phyloP scores from a whole-genome alignment of 1,140 invertebrate genomes.

The Brachionus calyciflorus region DNA sequence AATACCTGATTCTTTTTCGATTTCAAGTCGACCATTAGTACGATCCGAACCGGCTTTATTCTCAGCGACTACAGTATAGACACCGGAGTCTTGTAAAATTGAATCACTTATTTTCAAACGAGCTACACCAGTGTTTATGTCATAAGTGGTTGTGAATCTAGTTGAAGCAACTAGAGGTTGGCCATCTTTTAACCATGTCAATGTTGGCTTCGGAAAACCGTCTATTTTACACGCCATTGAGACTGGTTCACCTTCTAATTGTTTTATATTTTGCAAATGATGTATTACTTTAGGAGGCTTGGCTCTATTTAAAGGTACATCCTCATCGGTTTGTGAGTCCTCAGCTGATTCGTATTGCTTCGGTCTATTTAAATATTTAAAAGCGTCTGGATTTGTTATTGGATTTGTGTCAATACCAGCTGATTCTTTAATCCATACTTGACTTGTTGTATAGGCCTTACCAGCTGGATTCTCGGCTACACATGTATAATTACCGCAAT shows the following conservation, averaged over 20 bases:
- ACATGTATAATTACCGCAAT: conserved; percentile 24
- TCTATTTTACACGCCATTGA: conserved; percentile 73
- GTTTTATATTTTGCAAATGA: neutral
- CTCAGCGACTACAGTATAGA: conserved; percentile 69
- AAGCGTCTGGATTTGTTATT: conserved; percentile 31
- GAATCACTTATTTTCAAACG: conserved; percentile 75
- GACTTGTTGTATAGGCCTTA: conserved; percentile 22
- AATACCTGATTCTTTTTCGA: conserved; percentile 6
- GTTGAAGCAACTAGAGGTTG: conserved; percentile 13
- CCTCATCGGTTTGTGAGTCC: conserved; percentile 43
- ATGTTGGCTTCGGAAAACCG: conserved; percentile 70
- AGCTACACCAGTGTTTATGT: conserved; percentile 47
- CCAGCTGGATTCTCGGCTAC: conserved; percentile 41
- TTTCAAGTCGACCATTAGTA: neutral
- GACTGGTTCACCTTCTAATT: conserved; percentile 70
- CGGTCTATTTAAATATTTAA: conserved; percentile 26
- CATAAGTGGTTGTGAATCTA: conserved; percentile 32
- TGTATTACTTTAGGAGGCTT: conserved; percentile 23
- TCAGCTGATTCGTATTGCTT: conserved; percentile 37
- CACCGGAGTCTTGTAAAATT: conserved; percentile 75
- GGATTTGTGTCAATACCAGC: conserved; percentile 6
- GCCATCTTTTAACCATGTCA: conserved; percentile 44
- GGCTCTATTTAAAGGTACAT: conserved; percentile 39
- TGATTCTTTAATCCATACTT: conserved; percentile 36
- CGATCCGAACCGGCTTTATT: conserved; percentile 36